Evolutionary conservation across 2,888 invertebrate species (phyloP).

Genomic region (Noctua fimbriata): DNA sequence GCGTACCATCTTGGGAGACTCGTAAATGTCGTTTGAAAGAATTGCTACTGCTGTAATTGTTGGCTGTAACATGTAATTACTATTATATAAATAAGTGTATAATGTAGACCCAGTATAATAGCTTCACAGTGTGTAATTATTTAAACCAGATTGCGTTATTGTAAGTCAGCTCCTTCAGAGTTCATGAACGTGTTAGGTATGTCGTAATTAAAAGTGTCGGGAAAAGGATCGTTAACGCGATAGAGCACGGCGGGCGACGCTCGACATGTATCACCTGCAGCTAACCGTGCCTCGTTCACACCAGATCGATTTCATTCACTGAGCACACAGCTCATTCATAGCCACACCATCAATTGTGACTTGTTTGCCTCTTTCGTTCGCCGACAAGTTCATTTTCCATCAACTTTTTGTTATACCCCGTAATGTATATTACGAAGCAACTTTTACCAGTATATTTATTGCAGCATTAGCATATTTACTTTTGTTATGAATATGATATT

Average conservation of each 20-base stretch:
- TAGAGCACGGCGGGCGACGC: constrained; percentile 49
- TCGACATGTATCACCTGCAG: constrained; percentile 52
- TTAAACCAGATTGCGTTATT: constrained; percentile 52
- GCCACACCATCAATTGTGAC: constrained; percentile 61
- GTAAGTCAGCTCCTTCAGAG: constrained; percentile 42
- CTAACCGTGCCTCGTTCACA: constrained; percentile 43
- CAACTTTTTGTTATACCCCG: constrained; percentile 32
- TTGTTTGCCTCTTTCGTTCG: constrained; percentile 44
- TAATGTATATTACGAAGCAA: constrained; percentile 26
- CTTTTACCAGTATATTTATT: constrained; percentile 55
- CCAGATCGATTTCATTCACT: constrained; percentile 60
- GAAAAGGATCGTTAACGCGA: constrained; percentile 56
- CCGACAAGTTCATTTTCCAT: constrained; percentile 49
- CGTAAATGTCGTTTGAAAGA: constrained; percentile 41
- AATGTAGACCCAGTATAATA: constrained; percentile 7
- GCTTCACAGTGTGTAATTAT: constrained; percentile 45
- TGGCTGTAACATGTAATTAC: constrained; percentile 39
- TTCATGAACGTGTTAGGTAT: constrained; percentile 30
- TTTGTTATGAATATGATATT: constrained; percentile 52
- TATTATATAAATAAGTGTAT: constrained; percentile 28
- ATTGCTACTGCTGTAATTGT: constrained; percentile 51
- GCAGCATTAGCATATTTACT: constrained; percentile 57
- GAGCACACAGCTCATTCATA: constrained; percentile 63
- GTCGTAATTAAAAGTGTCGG: constrained; percentile 53
- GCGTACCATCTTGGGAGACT: constrained; percentile 48